A percentile compares a stretch with the other conserved stretches of the same genome.
These are phyloP conservation scores for Platyura marginata DNA, from an alignment of 1,140 invertebrate genomes.

Conservation along the genomic window DNA sequence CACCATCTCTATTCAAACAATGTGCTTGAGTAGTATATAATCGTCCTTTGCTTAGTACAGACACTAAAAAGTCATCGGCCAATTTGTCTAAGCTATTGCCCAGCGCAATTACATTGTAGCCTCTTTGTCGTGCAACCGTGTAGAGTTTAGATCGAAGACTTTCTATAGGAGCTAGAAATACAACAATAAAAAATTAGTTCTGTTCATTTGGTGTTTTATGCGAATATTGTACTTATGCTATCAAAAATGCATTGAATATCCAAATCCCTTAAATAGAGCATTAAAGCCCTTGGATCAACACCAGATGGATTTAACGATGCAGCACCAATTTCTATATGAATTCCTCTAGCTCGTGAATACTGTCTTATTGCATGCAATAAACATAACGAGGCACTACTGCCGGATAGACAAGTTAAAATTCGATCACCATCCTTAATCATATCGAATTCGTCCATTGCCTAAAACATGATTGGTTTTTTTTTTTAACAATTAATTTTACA, in stretches of 20 bases:
- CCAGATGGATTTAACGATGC: slow-evolving; percentile 34
- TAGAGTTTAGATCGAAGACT: slow-evolving; percentile 32
- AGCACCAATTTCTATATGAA: slow-evolving; percentile 57
- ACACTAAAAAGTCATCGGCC: slow-evolving; percentile 65
- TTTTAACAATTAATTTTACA: no score
- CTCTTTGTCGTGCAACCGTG: slow-evolving; percentile 47
- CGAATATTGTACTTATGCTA: slow-evolving; percentile 18
- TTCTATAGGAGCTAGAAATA: background rate
- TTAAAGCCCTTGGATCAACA: slow-evolving; percentile 47
- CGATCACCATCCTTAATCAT: slow-evolving; percentile 74
- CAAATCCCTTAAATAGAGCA: slow-evolving; percentile 44
- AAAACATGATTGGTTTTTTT: no score
- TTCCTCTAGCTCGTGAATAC: slow-evolving; percentile 51
- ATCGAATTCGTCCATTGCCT: slow-evolving; percentile 63
- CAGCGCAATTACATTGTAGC: slow-evolving; percentile 70
- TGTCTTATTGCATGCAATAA: slow-evolving; percentile 69
- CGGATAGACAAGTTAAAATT: slow-evolving; percentile 69
- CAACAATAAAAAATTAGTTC: background rate
- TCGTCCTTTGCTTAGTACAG: slow-evolving; percentile 62
- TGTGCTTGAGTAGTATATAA: slow-evolving; percentile 68
- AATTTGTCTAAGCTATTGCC: slow-evolving; percentile 78
- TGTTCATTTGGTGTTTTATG: background rate
- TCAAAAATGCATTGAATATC: slow-evolving; percentile 55
- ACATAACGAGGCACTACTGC: slow-evolving; percentile 61
- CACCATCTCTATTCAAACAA: slow-evolving; percentile 58